Percentiles rank a stretch among this genome's conserved stretches.
Conservation (phyloP, 2,113 vertebrate genomes). For the Oreotrochilus melanogaster region DNA sequence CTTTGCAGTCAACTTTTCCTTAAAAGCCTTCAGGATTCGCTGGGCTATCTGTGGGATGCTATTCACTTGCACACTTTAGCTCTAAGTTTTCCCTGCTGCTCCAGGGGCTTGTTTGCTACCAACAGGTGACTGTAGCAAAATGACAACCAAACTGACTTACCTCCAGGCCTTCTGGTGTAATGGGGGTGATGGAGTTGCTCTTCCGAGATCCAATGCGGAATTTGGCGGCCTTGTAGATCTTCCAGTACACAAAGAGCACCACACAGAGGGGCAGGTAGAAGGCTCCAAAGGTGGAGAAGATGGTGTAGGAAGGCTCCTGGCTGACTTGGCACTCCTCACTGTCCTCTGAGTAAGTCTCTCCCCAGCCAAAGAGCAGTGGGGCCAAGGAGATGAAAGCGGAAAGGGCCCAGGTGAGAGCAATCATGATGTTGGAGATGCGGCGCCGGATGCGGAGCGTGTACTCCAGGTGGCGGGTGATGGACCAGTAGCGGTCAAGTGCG, state of each 20-base stretch:
- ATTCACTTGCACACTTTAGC: background rate
- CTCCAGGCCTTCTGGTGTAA: conserved; percentile 82
- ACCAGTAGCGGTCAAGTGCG: conserved; percentile 97
- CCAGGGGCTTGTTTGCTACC: background rate
- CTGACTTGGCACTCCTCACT: conserved; percentile 91
- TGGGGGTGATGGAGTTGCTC: conserved; percentile 89
- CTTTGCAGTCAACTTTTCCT: background rate
- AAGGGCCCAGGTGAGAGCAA: conserved; percentile 90
- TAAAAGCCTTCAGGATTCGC: background rate
- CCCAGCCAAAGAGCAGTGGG: conserved; percentile 93
- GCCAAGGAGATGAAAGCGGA: conserved; percentile 92
- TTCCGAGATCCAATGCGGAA: conserved; percentile 89
- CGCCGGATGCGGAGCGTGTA: conserved; percentile 90
- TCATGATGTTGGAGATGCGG: conserved; percentile 93
- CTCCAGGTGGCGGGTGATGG: conserved; percentile 92
- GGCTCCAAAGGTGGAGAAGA: conserved; percentile 96
- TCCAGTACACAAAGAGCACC: conserved; percentile 98
- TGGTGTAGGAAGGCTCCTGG: conserved; percentile 91
- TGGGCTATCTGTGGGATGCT: background rate
- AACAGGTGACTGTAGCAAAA: background rate
- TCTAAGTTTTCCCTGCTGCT: background rate
- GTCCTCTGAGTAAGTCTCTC: conserved; percentile 89
- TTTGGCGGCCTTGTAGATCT: conserved; percentile 95
- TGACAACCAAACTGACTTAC: conserved; percentile 55
- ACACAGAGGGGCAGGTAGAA: conserved; percentile 95